phyloP scores from a whole-genome alignment of 2,888 invertebrate species.

The Tiliacea citrago region DNA sequence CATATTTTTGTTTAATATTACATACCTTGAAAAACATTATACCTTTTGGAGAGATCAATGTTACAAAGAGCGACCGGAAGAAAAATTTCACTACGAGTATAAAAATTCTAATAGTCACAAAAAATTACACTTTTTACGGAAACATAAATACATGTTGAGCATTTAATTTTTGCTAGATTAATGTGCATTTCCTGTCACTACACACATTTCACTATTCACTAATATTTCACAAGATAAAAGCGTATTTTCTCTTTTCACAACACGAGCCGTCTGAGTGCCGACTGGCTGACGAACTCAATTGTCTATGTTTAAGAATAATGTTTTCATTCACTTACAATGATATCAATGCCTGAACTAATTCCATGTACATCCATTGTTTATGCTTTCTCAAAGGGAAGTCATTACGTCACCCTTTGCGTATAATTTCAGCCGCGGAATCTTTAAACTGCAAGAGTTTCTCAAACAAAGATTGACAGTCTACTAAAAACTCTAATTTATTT shows the following conservation, averaged over 20 bases:
- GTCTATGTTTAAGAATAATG: constrained; percentile 52
- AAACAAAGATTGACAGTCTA: not conserved
- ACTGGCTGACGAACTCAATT: constrained; percentile 25
- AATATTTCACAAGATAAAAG: constrained; percentile 35
- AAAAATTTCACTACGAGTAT: constrained; percentile 9
- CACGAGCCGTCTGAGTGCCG: constrained; percentile 50
- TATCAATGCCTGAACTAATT: constrained; percentile 70
- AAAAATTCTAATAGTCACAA: constrained; percentile 5
- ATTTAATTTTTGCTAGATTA: not conserved
- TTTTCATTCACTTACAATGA: constrained; percentile 68
- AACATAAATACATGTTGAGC: not conserved
- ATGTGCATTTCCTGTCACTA: not conserved
- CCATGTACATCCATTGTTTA: constrained; percentile 70
- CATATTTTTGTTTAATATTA: not conserved
- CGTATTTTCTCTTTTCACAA: constrained; percentile 59
- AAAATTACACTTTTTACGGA: not conserved
- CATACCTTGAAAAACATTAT: constrained; percentile 44
- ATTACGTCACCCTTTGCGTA: constrained; percentile 58
- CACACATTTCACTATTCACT: constrained; percentile 1
- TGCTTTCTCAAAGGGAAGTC: constrained; percentile 48
- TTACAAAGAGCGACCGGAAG: not conserved
- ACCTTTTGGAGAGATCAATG: not conserved
- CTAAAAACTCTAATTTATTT: not conserved
- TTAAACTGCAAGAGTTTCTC: not conserved
- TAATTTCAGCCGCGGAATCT: constrained; percentile 1